Base-by-base conservation (phyloP, 53 echinoderm and acorn worm species). In the Glandiceps talaboti region DNA sequence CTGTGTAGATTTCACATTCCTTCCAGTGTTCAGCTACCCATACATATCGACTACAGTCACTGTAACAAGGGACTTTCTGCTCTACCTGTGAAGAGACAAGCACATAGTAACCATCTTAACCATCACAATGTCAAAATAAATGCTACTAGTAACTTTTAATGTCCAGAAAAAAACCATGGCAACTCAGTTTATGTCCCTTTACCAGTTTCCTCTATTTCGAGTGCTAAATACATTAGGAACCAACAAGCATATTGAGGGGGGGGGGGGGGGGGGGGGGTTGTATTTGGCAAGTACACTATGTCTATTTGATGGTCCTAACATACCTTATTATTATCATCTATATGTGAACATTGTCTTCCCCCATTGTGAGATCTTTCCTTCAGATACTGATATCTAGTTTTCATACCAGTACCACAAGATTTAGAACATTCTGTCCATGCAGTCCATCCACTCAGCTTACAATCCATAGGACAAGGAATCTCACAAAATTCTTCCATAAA, bases 401-500 rank as follows among this genome's bases (percentile, higher is more conserved):
- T 90, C 79, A 79, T 77, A 26, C 92, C 92, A 31, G 83, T 76
- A 30, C 90, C 81, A 1, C 80, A 33, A 10, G 84, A 84, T 77
- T 77, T 76, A 28, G 77, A 87, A 82, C 97, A 97, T 73, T 85
- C 79, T 29, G 83, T 82, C 97, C 97, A 97, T 25, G 81, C 76
- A 20, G 91, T 81, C 97, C 97, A 97, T 1, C 79, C 86, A 64
- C 86, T 81, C 0, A 97, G 84, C 74, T 87, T 80, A 64, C 97
- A 97, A 78, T 97, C 94, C 33, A 78, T 78, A 0, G 97, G 97
- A 85, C 97, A 96, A 0, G 87, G 86, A 27, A 96, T 77, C 1
- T 86, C 89, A 32, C 96, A 96, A 26, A 79, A 72, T 73, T 88
- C 85, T 28, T 83, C 82, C 81, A 74, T 86, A 80, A 89, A 92